Conservation (phyloP, 2,113 vertebrate species). For the Blennius ocellaris region DNA sequence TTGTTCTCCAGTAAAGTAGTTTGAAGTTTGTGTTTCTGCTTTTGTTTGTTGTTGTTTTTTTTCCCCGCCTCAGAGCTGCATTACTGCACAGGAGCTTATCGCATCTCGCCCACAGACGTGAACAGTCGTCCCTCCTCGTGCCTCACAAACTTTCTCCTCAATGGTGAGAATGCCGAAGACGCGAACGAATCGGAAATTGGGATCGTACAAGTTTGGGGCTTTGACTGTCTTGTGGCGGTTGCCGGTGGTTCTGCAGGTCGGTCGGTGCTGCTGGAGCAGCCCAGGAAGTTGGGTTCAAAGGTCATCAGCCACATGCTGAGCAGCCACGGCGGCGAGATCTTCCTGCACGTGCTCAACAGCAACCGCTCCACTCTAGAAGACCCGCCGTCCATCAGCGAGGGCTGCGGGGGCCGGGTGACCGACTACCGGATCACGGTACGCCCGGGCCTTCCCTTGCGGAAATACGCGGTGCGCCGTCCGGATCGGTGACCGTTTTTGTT, state of each 20-base stretch:
- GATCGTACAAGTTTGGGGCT: no score
- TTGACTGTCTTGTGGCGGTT: no score
- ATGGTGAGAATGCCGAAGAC: slow-evolving; percentile 80
- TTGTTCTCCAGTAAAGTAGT: no score
- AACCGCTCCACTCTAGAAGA: slow-evolving; percentile 97
- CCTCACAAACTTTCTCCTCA: slow-evolving; percentile 98
- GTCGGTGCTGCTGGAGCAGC: slow-evolving; percentile 95
- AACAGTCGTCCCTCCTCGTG: slow-evolving; percentile 99
- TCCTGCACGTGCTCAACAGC: slow-evolving; percentile 95
- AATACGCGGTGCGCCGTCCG: no score
- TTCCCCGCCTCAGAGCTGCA: slow-evolving; percentile 88
- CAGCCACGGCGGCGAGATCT: slow-evolving; percentile 98
- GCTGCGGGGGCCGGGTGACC: slow-evolving; percentile 96
- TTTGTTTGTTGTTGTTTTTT: not conserved
- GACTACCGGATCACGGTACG: slow-evolving; percentile 98
- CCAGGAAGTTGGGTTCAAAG: slow-evolving; percentile 98
- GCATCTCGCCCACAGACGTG: slow-evolving; percentile 97
- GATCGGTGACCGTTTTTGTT: not conserved
- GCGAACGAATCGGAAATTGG: no score
- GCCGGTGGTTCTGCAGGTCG: slow-evolving; percentile 85
- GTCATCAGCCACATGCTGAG: slow-evolving; percentile 99
- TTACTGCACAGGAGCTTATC: slow-evolving; percentile 96
- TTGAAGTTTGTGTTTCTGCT: no score
- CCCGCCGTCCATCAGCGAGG: slow-evolving; percentile 98
- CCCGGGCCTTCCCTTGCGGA: not conserved